Evolutionary conservation across 2,888 invertebrate species (phyloP).

Genomic region (Lycia hirtaria): DNA sequence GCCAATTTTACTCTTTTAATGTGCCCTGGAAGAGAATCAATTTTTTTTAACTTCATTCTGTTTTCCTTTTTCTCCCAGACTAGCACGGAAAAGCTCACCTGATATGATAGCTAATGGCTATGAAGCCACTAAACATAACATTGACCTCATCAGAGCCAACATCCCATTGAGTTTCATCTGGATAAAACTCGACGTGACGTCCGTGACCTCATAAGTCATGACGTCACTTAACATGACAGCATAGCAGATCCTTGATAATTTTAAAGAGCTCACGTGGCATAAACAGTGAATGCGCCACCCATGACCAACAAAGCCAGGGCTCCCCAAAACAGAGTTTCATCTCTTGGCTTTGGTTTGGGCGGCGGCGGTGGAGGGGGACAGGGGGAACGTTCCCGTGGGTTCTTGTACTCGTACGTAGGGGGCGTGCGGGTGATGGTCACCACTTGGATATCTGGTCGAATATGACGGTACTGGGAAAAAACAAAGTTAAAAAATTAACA

Average conservation of each 20-base stretch:
- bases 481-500: neutral
- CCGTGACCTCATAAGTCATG: neutral
- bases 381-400: constrained; percentile 52
- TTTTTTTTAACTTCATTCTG: too few species aligned
- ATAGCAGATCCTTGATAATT: neutral
- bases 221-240: neutral
- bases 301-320: constrained; percentile 53
- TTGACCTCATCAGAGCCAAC: too few species aligned
- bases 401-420: constrained; percentile 44
- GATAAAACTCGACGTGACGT: too few species aligned
- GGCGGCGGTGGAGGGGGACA: constrained; percentile 56
- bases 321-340: constrained; percentile 65
- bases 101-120: too few species aligned
- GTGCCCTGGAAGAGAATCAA: too few species aligned
- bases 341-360: constrained; percentile 61
- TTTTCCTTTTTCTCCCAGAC: too few species aligned
- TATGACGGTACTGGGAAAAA: constrained; percentile 44
- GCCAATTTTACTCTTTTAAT: too few species aligned
- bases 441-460: constrained; percentile 44
- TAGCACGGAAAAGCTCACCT: too few species aligned
- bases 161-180: too few species aligned
- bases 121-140: too few species aligned
- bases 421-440: constrained; percentile 43
- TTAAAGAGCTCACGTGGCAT: constrained; percentile 67
- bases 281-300: constrained; percentile 60